Evolutionary conservation across 2,888 invertebrate species (phyloP).

Genomic region (Agonum fuliginosum): DNA sequence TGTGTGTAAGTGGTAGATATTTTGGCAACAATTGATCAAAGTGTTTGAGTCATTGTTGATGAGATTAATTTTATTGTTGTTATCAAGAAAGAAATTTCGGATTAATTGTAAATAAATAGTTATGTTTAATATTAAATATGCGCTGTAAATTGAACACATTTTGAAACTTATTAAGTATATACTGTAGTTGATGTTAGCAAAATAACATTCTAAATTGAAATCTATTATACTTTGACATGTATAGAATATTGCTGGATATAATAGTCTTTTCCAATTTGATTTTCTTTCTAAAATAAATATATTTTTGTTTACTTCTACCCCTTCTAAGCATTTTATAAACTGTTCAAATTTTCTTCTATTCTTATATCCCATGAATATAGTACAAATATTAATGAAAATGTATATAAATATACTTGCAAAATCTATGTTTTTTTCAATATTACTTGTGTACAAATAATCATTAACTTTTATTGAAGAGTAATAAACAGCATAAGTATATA

Average conservation of each 20-base stretch:
- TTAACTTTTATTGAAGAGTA: not conserved
- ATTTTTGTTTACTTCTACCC: not conserved
- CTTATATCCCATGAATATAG: not conserved
- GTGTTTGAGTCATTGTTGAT: not conserved
- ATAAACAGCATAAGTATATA: not conserved
- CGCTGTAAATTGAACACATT: not conserved
- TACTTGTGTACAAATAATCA: not conserved
- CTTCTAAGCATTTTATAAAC: not conserved
- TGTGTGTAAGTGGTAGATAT: not conserved
- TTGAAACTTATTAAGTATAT: conserved; percentile 5
- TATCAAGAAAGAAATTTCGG: not conserved
- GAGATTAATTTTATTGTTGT: not conserved
- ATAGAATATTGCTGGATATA: not conserved
- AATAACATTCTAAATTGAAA: not conserved
- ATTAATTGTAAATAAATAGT: not conserved
- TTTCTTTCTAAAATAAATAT: not conserved
- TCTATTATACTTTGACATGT: not conserved
- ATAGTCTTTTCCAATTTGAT: not conserved
- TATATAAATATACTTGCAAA: not conserved
- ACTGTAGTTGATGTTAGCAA: not conserved
- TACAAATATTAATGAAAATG: not conserved
- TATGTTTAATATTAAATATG: not conserved
- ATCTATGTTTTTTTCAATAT: not conserved
- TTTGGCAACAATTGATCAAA: not conserved
- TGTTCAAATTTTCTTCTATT: conserved; percentile 23